Evolutionary conservation across 2,797 vertebrate genomes (phyloP), one percentile per base, ranked within the genome.

Genomic region (Aldrovandia affinis): DNA sequence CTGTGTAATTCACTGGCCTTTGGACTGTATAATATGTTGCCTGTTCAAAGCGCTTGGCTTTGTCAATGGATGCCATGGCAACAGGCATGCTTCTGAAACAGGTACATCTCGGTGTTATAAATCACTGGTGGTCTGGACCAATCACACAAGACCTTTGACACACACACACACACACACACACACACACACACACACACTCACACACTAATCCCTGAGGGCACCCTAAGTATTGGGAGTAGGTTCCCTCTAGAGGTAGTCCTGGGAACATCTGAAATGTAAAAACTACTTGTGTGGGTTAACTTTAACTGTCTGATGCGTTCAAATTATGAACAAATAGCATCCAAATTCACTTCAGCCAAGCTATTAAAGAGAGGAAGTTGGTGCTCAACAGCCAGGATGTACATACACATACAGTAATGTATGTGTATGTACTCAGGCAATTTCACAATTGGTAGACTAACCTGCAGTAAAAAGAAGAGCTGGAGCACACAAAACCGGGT

Each of bases 1-100:
- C 84, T 88, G 85, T 82, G 87, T 86, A 89, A 87, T 65, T 84
- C 30, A 68, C 81, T 89, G 89, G 88, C 88, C 88, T 28, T 36
- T 39, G 33, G 33, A 15, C 65, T 8, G 0, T 20, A 5, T 7
- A n/a, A 70, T 20, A 10, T 30, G 36, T 5, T 6, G 25, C 65
- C 65, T n/a, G 82, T 57, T 55, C 77, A 61, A 75, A 81, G 36
- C 30, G 85, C 86, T 85, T 86, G 85, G 83, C 86, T 84, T 81
- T 85, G 78, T 81, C 81, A 78, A 81, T 78, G 84, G 61, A 83
- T 30, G 25, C 50, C 79, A 80, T 83, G 78, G 59, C 63, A 81
- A 77, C 63, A 50, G 52, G 33, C 73, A n/a, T 54, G 77, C 59
- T 83, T 70, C 81, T 83, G 81, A n/a, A 65, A 73, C 85, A 86